A percentile compares a stretch with the other conserved stretches of the same genome.
Evolutionary conservation across 2,888 invertebrate genomes (phyloP).

Genomic region (Cheilosia vulpina): DNA sequence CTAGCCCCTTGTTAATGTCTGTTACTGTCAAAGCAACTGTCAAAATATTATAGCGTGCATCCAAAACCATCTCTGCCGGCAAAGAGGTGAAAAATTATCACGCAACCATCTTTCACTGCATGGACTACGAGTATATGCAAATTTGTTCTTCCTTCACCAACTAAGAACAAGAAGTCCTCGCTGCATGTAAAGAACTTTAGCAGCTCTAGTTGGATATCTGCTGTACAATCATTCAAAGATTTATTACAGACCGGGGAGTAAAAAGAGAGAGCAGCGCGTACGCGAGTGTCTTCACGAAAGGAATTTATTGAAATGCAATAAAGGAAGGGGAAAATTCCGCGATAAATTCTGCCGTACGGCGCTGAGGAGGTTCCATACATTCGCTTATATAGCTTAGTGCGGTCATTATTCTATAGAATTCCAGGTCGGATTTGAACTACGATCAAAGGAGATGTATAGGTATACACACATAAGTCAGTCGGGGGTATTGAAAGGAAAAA

Average conservation of each 20-base stretch:
- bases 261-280: background rate
- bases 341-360: slow-evolving; percentile 50
- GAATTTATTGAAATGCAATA: slow-evolving; percentile 70
- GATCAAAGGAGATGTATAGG: slow-evolving; percentile 26
- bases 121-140: slow-evolving; percentile 35
- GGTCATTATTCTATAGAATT: slow-evolving; percentile 33
- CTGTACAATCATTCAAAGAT: slow-evolving; percentile 62
- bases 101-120: slow-evolving; percentile 53
- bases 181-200: background rate
- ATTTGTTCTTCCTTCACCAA: slow-evolving; percentile 14
- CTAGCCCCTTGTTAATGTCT: slow-evolving; percentile 23
- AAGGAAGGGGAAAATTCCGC: slow-evolving; percentile 28
- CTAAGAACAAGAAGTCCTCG: background rate
- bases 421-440: slow-evolving; percentile 25
- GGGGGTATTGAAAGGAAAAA: slow-evolving; percentile 30
- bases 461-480: slow-evolving; percentile 40
- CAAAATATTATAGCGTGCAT: slow-evolving; percentile 18
- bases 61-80: slow-evolving; percentile 17
- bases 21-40: slow-evolving; percentile 44
- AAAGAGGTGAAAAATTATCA: slow-evolving; percentile 57
- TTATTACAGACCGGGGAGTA: slow-evolving; percentile 53
- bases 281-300: slow-evolving; percentile 39
- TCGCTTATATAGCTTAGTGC: slow-evolving; percentile 18
- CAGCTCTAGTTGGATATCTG: slow-evolving; percentile 31
- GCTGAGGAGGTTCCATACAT: slow-evolving; percentile 52